Evolutionary conservation across 2,888 invertebrate species (phyloP).

Genomic region (Zygogramma bicolorata): DNA sequence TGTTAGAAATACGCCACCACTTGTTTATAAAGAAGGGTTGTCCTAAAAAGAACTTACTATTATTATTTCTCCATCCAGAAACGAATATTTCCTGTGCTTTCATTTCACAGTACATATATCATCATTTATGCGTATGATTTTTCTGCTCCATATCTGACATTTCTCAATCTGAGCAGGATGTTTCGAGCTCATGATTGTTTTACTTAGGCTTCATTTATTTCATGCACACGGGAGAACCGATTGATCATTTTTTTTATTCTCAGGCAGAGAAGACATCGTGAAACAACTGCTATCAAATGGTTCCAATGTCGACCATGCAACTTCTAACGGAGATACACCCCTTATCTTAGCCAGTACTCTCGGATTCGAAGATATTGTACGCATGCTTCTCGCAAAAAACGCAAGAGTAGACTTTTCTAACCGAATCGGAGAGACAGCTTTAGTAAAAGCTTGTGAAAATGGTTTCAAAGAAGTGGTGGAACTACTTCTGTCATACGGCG

Average conservation of each 20-base stretch:
- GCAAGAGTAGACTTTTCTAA: neutral
- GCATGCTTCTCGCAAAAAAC: neutral
- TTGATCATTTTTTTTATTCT: neutral
- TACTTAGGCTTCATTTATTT: no score
- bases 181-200: no score
- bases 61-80: no score
- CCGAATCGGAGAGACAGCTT: slow-evolving; percentile 7
- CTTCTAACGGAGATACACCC: neutral
- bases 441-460: neutral
- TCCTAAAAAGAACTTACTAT: no score
- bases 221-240: neutral
- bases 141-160: no score
- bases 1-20: no score
- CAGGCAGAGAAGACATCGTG: slow-evolving; percentile 6
- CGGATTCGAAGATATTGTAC: neutral
- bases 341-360: neutral
- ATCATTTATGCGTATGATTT: no score
- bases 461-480: slow-evolving; percentile 17
- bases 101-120: no score
- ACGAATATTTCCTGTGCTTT: no score
- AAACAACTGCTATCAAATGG: neutral
- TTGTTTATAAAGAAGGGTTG: no score
- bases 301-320: neutral
- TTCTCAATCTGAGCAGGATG: no score
- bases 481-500: neutral